Evolutionary conservation across 2,113 vertebrate genomes (phyloP), one percentile per base, ranked within the genome.

Genomic region (Phalacrocorax aristotelis): DNA sequence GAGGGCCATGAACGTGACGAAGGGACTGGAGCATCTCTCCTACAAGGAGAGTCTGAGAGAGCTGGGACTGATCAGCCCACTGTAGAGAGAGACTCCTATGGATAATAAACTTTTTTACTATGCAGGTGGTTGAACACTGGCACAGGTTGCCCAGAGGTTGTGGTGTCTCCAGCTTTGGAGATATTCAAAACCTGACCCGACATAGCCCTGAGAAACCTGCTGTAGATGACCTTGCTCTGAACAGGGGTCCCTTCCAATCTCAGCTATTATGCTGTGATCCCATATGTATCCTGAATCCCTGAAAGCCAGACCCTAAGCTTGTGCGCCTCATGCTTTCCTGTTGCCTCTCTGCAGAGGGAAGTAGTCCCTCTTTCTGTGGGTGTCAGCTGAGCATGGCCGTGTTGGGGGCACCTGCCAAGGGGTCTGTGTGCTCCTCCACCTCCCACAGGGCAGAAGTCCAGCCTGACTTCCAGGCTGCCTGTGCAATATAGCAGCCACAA

Each of bases 381-480:
- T 55, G 15, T 23, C 44, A 46, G 22, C 0, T 0, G 36, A 75
- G 6, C 23, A 13, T 0, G 6, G 16, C 8, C 42, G 11, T 4
- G 9, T 25, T 2, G 8, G 51, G 10, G 8, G 6, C 6, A 78
- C n/a, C 34, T 70, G 36, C n/a, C 52, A 30, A 68, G 48, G 22
- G n/a, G 6, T 77, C 61, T 91, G 44, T 32, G 46, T 65, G 44
- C 20, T 75, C 21, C 66, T 76, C 44, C 15, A 30, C 4, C 13
- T 71, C 23, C 13, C 3, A 0, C 30, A n/a, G 36, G 12, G 42
- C 49, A 66, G 80, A 62, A 86, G 46, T 36, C 30, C 46, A 87
- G 25, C 19, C 60, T 60, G 32, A 34, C 27, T 29, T 84, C 38
- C 26, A 26, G 38, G 13, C 49, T 82, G 77, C 15, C 21, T 30